phyloP scores from a whole-genome alignment of 2,113 vertebrate genomes.

The Eulemur macaco region DNA sequence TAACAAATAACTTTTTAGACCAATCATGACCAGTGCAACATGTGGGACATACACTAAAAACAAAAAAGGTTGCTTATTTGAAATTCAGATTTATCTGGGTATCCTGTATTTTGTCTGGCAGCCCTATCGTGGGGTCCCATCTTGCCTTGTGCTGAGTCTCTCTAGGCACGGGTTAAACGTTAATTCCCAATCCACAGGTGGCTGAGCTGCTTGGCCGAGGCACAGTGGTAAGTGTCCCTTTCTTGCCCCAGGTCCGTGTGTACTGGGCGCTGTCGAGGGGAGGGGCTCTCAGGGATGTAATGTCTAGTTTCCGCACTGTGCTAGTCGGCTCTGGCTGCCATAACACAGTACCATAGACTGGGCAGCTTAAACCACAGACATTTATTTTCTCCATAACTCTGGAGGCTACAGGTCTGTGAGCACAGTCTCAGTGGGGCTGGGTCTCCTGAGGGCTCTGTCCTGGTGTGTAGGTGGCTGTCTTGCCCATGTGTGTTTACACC shows the following conservation, averaged over 20 bases:
- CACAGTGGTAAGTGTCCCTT: not conserved
- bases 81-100: not conserved
- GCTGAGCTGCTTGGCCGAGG: fast-evolving
- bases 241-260: fast-evolving
- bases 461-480: fast-evolving
- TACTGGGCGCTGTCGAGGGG: fast-evolving
- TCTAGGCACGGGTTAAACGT: fast-evolving
- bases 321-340: fast-evolving
- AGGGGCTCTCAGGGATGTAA: fast-evolving
- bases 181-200: too few species aligned
- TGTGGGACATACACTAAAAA: not conserved
- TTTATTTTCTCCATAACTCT: not conserved
- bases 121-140: not conserved
- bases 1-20: not conserved
- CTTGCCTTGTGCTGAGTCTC: fast-evolving
- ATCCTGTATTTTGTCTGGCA: not conserved
- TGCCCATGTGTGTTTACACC: not conserved
- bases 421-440: fast-evolving
- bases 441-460: not conserved
- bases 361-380: not conserved
- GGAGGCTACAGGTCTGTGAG: not conserved
- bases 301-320: fast-evolving
- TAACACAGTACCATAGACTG: not conserved
- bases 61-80: not conserved
- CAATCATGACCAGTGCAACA: not conserved